Conservation (phyloP, 2,797 vertebrate species). For the Coregonus ussuriensis region DNA sequence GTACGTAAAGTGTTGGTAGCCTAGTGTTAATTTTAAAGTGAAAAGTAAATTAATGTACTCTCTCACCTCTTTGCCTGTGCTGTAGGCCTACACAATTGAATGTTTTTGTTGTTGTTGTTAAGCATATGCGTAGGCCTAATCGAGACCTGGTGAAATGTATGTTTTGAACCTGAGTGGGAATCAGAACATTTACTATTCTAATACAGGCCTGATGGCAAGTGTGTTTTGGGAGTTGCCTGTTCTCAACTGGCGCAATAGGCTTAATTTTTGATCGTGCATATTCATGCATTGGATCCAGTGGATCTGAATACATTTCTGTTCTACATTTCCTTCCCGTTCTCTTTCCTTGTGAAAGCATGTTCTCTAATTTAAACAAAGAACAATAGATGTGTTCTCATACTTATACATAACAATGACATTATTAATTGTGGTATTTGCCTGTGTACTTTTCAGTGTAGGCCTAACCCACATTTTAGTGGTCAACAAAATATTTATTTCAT, state of each 20-base stretch:
- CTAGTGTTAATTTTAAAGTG: no score
- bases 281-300: no score
- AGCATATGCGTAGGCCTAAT: background rate
- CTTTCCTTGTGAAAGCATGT: background rate
- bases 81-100: background rate
- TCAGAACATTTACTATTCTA: background rate
- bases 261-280: no score
- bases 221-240: background rate
- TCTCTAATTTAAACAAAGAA: slow-evolving; percentile 1
- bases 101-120: background rate
- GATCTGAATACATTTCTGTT: no score
- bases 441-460: slow-evolving; percentile 1
- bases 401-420: slow-evolving; percentile 1
- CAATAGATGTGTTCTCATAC: background rate
- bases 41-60: background rate
- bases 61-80: background rate
- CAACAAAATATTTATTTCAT: slow-evolving; percentile 1
- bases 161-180: background rate
- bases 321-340: background rate
- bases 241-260: background rate
- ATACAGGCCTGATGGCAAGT: no score
- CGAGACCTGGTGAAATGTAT: background rate
- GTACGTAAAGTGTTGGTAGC: no score
- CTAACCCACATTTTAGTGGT: background rate
- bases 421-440: slow-evolving; percentile 1